Base-by-base conservation (phyloP, 1,140 invertebrate genomes). In the Globodera rostochiensis region DNA sequence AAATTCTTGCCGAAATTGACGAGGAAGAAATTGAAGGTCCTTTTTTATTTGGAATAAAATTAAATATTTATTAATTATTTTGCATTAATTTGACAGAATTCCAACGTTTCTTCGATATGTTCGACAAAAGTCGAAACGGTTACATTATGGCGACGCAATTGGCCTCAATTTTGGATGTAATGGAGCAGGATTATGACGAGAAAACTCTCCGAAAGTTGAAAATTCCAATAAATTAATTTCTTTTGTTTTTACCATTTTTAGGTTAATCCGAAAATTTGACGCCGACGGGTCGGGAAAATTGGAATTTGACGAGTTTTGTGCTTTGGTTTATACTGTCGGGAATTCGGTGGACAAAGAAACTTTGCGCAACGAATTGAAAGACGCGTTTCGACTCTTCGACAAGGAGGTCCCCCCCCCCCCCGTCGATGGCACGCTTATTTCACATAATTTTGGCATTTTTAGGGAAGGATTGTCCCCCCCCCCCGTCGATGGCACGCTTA, bases 61-160 rank as follows among this genome's bases (percentile, higher is more conserved):
- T 0, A 8, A 9, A 36, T 11, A 4, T 15, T 25, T 21, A 15
- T 66, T 66, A 36, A 36, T 36, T 60, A 60, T 15, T 15, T 60
- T 60, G 57, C 1, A 60, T 60, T 60, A 19, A 60, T 46, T 6
- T 25, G 4, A 25, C 47, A 75, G 49, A 66, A 53, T 77, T 36
- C 82, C 87, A 88, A 82, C 87, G 83, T 73, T 88, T 88, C 87
- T 88, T 88, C 80, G 87, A 88, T 80, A 80, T 84, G 74, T 88
- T 88, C 84, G 87, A 88, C 75, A 82, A 86, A 57, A 87, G 87
- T 67, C 88, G 88, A 78, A 87, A 88, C 80, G 87, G 87, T 25
- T 88, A 88, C 82, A 88, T 88, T 82, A 88, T 88, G 87, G 87
- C 87, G 76, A 88, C 87, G 49, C 87, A 88, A 81, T 83, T 88